A percentile compares a stretch with the other conserved stretches of the same genome.
These are phyloP conservation scores for Trissolcus basalis DNA, from an alignment of 1,140 invertebrate species.

Conservation along the genomic window DNA sequence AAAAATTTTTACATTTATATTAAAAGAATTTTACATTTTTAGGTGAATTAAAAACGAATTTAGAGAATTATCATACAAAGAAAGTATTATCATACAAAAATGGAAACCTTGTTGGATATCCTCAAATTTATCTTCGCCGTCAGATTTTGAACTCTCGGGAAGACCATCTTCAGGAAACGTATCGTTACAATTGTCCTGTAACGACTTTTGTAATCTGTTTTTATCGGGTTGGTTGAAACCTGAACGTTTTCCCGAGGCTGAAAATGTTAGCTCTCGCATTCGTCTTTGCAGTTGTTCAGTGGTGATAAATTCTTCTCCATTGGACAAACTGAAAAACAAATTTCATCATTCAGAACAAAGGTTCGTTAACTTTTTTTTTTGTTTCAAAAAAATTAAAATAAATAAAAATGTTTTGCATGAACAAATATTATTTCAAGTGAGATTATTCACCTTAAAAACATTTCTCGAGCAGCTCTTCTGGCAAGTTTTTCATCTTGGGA, in stretches of 20 bases:
- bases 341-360: not conserved
- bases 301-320: conserved; percentile 90
- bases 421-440: no score
- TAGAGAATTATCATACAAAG: no score
- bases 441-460: conserved; percentile 83
- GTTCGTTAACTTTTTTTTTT: no score
- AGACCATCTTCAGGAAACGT: conserved; percentile 64
- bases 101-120: conserved; percentile 56
- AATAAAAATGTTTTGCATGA: no score
- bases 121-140: conserved; percentile 57
- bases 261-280: conserved; percentile 79
- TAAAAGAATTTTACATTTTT: no score
- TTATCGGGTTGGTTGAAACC: conserved; percentile 27
- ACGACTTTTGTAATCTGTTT: conserved; percentile 60
- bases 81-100: no score
- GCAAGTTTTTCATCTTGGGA: conserved; percentile 90
- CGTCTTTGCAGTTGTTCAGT: conserved; percentile 84
- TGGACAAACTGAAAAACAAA: conserved; percentile 80
- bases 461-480: conserved; percentile 86
- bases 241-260: conserved; percentile 51
- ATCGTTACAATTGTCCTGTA: conserved; percentile 55
- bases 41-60: no score
- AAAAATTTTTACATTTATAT: no score
- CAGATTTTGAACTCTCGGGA: conserved; percentile 56
- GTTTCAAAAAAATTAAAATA: no score